Percentiles rank a stretch among this genome's conserved stretches.
Conservation (phyloP, 2,888 invertebrate genomes). For the Gari tellinella region DNA sequence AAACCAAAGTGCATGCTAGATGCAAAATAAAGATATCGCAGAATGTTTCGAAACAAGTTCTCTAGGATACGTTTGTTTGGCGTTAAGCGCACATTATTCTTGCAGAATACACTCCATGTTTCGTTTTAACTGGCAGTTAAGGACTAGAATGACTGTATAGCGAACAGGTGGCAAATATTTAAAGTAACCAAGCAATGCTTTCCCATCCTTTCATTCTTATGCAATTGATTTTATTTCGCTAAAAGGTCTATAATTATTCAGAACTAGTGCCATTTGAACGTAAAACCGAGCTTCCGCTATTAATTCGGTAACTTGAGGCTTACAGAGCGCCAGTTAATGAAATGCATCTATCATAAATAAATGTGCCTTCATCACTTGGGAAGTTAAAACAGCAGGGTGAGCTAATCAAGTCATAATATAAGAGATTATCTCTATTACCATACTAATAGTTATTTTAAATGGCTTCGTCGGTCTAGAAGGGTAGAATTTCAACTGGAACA, state of each 20-base stretch:
- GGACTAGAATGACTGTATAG: not conserved
- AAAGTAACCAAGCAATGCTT: not conserved
- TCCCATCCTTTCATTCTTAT: constrained; percentile 32
- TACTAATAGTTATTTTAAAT: constrained; percentile 33
- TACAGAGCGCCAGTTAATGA: constrained; percentile 34
- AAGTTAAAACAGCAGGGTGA: constrained; percentile 41
- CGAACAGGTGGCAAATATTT: constrained; percentile 34
- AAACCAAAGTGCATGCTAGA: too few relatives aligned
- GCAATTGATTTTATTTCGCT: constrained; percentile 64
- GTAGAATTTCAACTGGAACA: not conserved
- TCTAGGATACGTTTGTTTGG: too few relatives aligned
- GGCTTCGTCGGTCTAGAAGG: not conserved
- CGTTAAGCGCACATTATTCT: too few relatives aligned
- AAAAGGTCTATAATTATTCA: constrained; percentile 63
- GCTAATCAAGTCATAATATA: constrained; percentile 35
- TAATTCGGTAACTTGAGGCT: constrained; percentile 43
- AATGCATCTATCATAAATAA: constrained; percentile 46
- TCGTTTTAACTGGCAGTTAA: too few relatives aligned
- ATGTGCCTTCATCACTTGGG: constrained; percentile 26
- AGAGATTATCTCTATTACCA: constrained; percentile 28
- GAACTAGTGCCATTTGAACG: constrained; percentile 32
- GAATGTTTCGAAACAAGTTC: too few relatives aligned
- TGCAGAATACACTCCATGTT: too few relatives aligned
- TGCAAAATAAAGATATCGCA: too few relatives aligned
- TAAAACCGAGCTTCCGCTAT: constrained; percentile 35